Conservation (phyloP, 53 echinoderm and acorn worm genomes). For the Henricia sp. region DNA sequence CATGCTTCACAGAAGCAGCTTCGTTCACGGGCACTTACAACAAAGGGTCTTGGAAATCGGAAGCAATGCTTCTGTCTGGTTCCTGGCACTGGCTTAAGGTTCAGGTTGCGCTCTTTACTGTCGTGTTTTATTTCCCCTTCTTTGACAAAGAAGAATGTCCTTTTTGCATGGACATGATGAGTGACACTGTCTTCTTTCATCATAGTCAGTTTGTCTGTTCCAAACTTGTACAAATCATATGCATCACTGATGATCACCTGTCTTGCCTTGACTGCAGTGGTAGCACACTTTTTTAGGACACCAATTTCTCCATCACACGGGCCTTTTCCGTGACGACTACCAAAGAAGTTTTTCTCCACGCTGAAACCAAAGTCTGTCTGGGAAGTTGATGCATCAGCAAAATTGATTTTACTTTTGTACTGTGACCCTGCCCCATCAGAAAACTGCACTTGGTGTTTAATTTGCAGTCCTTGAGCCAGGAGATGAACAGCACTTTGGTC, state of each 20-base stretch:
- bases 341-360: constrained; percentile 18
- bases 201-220: constrained; percentile 21
- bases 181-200: neutral
- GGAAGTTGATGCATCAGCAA: constrained; percentile 14
- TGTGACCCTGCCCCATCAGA: neutral
- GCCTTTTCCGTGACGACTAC: constrained; percentile 26
- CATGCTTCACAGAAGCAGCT: constrained; percentile 1
- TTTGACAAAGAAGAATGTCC: constrained; percentile 49
- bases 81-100: constrained; percentile 12
- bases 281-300: constrained; percentile 24
- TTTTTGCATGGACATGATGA: constrained; percentile 44
- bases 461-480: neutral
- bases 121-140: constrained; percentile 10
- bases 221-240: neutral
- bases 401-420: constrained; percentile 5
- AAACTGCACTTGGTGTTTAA: neutral
- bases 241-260: constrained; percentile 15
- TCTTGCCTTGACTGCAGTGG: constrained; percentile 13
- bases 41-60: neutral
- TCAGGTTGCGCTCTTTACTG: constrained; percentile 4
- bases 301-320: constrained; percentile 36
- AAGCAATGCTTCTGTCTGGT: neutral
- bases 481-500: constrained; percentile 31
- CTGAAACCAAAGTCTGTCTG: neutral
- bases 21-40: neutral